Base-by-base conservation (phyloP, 2,888 invertebrate genomes). In the Scaptomyza reducta region DNA sequence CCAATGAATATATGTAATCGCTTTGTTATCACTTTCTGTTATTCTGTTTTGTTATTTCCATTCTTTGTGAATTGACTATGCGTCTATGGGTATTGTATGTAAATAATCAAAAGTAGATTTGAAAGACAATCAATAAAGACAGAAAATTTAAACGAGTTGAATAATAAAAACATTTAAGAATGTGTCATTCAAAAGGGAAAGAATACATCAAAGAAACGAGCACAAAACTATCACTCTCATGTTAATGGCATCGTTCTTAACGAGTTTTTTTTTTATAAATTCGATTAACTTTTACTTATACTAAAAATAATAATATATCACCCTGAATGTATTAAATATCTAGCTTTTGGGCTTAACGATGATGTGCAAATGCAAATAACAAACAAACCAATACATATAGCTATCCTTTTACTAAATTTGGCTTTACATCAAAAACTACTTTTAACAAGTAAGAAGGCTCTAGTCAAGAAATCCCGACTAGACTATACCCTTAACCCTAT, bases 101-200 rank as follows among this genome's bases (percentile, higher is more conserved):
- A 25, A n/a, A 45, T 14, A 22, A 35, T 44, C 25, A 16, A 35
- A 45, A 45, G 29, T 22, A 41, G 11, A 16, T 25, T 25, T 55
- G 53, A 68, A 65, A 58, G 54, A 14, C 11, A 46, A 46, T 49
- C 14, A 49, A 57, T 49, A 35, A 38, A n/a, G 10, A 47, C 18
- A 18, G 18, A 18, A 57, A 27, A 27, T 16, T 57, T 51, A 49
- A 0, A 22, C 53, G 64, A 53, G 16, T 46, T 18, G 31, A 18
- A 16, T 11, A 16, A 14, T 45, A 31, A 27, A 29, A 14, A 13
- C 41, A 42, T 14, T 16, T 18, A 13, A 16, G n/a, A 25, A 27
- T 42, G 6, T 33, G 4, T 3, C 49, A 35, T 38, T 38, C 35
- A 49, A 49, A 49, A n/a, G 35, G 22, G 22, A 50, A 50, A 22